These are phyloP conservation scores for Gulo gulo DNA, from an alignment of 2,113 vertebrate genomes.

Conservation along the genomic window DNA sequence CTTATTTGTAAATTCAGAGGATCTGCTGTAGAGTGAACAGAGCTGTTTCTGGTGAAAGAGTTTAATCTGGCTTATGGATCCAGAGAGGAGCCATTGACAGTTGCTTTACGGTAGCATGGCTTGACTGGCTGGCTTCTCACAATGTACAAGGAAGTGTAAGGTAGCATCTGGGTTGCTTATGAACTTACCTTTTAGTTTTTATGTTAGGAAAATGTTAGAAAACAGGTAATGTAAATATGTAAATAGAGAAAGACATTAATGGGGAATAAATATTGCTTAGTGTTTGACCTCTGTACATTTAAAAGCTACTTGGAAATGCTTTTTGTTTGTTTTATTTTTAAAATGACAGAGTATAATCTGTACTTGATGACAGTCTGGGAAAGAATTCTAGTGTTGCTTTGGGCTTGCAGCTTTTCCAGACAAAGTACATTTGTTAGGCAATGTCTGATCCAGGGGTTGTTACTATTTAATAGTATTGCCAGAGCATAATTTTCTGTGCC, in stretches of 20 bases:
- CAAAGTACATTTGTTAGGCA: neutral
- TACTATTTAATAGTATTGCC: slow-evolving; percentile 8
- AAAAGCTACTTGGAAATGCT: neutral
- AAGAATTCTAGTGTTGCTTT: slow-evolving; percentile 11
- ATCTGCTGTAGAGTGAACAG: neutral
- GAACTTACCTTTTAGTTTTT: neutral
- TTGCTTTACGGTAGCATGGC: neutral
- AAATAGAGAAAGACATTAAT: slow-evolving; percentile 19
- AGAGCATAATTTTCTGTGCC: neutral
- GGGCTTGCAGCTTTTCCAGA: neutral
- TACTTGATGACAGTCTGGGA: neutral
- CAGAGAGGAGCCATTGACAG: neutral
- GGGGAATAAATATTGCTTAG: slow-evolving; percentile 17
- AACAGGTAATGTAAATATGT: slow-evolving; percentile 31
- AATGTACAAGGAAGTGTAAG: neutral
- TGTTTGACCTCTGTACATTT: neutral
- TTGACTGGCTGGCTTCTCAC: neutral
- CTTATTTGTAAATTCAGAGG: neutral
- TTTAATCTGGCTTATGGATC: neutral
- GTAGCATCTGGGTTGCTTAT: neutral
- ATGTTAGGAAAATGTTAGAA: slow-evolving; percentile 31
- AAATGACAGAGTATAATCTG: neutral
- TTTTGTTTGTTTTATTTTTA: neutral
- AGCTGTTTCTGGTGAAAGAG: neutral
- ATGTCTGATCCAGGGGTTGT: neutral